These are phyloP conservation scores for Pseudorhiza aurosa DNA, from an alignment of 30 jellyfish, hydroid and myxozoan genomes.

Conservation along the genomic window DNA sequence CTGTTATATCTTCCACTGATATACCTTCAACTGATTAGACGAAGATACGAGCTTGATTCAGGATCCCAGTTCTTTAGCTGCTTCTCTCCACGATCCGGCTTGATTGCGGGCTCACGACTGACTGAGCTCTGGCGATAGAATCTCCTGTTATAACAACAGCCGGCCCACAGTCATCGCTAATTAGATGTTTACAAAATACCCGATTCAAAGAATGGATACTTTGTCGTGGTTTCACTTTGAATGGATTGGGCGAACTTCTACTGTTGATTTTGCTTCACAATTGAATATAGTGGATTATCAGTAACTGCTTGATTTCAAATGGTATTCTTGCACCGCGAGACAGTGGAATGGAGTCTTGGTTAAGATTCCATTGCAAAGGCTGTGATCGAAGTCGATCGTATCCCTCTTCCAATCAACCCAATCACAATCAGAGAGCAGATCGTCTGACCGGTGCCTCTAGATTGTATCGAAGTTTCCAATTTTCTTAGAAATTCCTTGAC, in stretches of 20 bases:
- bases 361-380: constrained; percentile 2
- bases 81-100: background rate
- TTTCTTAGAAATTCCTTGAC: background rate
- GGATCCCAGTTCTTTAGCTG: too few relatives aligned
- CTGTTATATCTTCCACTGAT: background rate
- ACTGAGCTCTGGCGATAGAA: background rate
- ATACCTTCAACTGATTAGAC: too few relatives aligned
- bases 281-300: constrained; percentile 12
- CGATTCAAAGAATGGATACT: constrained; percentile 7
- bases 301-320: constrained; percentile 28
- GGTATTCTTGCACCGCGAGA: constrained; percentile 11
- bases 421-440: background rate
- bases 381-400: background rate
- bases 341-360: constrained; percentile 15
- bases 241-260: background rate
- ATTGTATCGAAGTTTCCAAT: background rate
- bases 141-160: background rate
- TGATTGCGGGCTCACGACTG: background rate
- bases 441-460: background rate
- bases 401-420: background rate
- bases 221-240: constrained; percentile 13
- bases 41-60: too few relatives aligned
- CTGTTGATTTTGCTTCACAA: constrained; percentile 6
- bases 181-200: constrained; percentile 11
- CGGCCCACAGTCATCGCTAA: constrained; percentile 22